Evolutionary conservation across 1,140 invertebrate genomes (phyloP).

Genomic region (Rhagoletis zephyria): DNA sequence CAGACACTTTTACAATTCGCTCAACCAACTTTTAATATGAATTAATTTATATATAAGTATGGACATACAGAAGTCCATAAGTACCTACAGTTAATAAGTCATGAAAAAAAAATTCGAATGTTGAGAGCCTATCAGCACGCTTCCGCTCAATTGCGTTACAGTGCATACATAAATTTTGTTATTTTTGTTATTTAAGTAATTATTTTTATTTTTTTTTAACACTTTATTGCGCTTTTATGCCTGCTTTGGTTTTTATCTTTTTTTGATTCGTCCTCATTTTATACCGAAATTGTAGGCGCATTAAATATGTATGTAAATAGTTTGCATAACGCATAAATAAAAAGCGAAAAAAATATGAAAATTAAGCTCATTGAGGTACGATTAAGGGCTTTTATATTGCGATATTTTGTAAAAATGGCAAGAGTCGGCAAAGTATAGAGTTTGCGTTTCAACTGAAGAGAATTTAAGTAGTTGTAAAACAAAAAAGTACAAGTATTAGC

Average conservation of each 20-base stretch:
- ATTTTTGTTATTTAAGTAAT: not conserved
- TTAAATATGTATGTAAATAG: constrained; percentile 8
- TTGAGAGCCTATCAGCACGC: not conserved
- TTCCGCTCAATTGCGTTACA: constrained; percentile 8
- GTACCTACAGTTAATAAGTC: not conserved
- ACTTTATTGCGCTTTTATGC: not conserved
- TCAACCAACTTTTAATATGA: not conserved
- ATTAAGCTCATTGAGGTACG: not conserved
- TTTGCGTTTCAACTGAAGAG: too few species aligned
- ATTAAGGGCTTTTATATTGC: not conserved
- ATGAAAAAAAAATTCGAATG: not conserved
- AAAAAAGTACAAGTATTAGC: too few species aligned
- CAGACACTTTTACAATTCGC: not conserved
- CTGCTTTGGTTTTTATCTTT: not conserved
- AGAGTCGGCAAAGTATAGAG: too few species aligned
- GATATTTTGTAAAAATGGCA: too few species aligned
- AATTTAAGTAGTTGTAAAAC: too few species aligned
- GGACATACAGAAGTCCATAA: too few species aligned
- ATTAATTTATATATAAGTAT: not conserved
- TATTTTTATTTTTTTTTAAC: constrained; percentile 2
- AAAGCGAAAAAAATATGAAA: not conserved
- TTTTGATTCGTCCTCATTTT: not conserved
- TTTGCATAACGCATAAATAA: not conserved
- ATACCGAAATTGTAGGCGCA: not conserved
- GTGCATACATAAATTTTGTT: not conserved